Percentiles rank a stretch among this genome's conserved stretches.
These are phyloP conservation scores for Chrysaora quinquecirrha DNA, from an alignment of 30 jellyfish, hydroid and myxozoan genomes.

Conservation along the genomic window DNA sequence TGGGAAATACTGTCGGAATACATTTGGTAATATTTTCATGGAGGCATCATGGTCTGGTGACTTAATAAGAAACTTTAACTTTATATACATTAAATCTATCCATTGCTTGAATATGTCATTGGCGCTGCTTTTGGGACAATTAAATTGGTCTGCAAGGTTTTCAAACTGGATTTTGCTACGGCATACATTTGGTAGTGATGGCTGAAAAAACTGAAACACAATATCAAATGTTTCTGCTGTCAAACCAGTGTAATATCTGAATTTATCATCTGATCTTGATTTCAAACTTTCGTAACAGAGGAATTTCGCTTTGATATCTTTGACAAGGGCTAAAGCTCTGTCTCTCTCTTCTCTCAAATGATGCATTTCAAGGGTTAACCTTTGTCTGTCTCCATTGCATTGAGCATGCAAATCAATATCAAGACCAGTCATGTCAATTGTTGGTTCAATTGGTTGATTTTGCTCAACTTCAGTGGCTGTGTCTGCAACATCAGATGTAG, in stretches of 20 bases:
- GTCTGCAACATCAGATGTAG: neutral
- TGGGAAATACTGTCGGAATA: constrained; percentile 45
- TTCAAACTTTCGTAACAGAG: neutral
- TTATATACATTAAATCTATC: constrained; percentile 9
- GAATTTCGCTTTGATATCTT: neutral
- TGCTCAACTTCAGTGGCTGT: neutral
- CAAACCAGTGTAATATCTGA: neutral
- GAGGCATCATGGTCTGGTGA: constrained; percentile 25
- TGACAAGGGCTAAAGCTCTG: neutral
- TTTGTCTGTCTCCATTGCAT: neutral
- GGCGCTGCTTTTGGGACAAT: constrained; percentile 13
- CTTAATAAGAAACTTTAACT: neutral
- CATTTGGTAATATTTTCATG: constrained; percentile 23
- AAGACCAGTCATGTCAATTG: neutral
- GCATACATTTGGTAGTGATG: neutral
- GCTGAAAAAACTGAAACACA: neutral
- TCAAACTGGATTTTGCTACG: constrained; percentile 1
- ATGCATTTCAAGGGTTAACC: neutral
- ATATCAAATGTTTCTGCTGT: neutral
- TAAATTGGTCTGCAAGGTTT: constrained; percentile 36
- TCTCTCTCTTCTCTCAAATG: constrained; percentile 28
- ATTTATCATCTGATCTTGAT: neutral
- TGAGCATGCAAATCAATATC: neutral
- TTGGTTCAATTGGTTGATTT: neutral
- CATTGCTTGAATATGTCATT: constrained; percentile 6